Evolutionary conservation across 2,113 vertebrate genomes (phyloP).

Genomic region (Bos javanicus): DNA sequence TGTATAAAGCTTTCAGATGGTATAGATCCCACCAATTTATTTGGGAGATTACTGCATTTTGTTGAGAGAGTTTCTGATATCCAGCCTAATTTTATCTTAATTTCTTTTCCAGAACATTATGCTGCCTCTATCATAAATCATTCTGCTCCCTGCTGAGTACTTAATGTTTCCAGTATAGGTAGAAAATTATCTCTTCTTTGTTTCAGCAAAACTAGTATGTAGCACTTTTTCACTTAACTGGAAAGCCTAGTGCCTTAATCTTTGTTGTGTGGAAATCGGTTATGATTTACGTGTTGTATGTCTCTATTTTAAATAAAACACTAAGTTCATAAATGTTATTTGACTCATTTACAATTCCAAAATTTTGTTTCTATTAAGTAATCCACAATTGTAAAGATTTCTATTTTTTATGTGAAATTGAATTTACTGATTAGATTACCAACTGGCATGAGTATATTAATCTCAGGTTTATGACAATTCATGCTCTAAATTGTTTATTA

Average conservation of each 20-base stretch:
- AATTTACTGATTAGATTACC: background rate
- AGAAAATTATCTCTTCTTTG: conserved; percentile 35
- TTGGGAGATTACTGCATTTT: conserved; percentile 18
- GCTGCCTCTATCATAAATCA: conserved; percentile 53
- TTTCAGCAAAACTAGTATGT: background rate
- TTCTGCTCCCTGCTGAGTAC: conserved; percentile 32
- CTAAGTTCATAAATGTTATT: background rate
- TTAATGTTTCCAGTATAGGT: conserved; percentile 6
- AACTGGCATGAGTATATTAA: background rate
- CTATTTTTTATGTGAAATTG: background rate
- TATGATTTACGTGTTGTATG: background rate
- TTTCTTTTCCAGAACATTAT: conserved; percentile 50
- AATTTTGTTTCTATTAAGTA: background rate
- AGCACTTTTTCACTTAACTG: conserved; percentile 8
- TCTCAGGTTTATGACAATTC: background rate
- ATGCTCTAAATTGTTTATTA: background rate
- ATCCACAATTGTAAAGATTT: background rate
- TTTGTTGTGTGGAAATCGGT: background rate
- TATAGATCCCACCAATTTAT: conserved; percentile 33
- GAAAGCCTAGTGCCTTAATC: background rate
- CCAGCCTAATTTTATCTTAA: conserved; percentile 63
- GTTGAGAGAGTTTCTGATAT: conserved; percentile 29
- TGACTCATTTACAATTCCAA: background rate
- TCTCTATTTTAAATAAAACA: background rate
- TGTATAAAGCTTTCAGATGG: background rate